phyloP scores from a whole-genome alignment of 2,113 vertebrate genomes.

The Engystomops pustulosus region DNA sequence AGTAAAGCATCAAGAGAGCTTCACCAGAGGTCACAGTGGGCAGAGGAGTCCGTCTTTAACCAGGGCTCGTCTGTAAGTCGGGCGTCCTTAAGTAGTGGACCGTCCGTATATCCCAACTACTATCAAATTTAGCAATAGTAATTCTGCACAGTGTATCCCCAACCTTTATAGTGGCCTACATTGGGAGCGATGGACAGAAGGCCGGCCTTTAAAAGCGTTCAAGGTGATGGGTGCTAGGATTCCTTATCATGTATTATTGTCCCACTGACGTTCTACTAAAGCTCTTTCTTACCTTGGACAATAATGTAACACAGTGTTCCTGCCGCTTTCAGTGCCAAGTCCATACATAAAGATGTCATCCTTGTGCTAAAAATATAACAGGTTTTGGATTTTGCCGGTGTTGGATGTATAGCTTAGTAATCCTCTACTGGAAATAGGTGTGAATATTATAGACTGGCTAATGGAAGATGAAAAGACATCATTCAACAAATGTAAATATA shows the following conservation, averaged over 20 bases:
- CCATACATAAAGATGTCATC: neutral
- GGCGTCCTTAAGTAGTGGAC: too few relatives aligned
- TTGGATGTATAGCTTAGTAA: neutral
- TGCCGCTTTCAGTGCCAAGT: neutral
- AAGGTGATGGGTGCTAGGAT: too few relatives aligned
- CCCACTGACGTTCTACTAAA: neutral
- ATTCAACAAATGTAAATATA: neutral
- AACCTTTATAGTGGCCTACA: too few relatives aligned
- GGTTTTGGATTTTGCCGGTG: neutral
- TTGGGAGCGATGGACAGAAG: too few relatives aligned
- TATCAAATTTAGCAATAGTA: too few relatives aligned
- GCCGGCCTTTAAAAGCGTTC: too few relatives aligned
- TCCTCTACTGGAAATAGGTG: neutral
- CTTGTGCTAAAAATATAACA: neutral
- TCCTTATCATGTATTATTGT: neutral
- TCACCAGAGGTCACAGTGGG: too few relatives aligned
- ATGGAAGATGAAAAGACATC: neutral
- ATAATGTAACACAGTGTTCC: neutral
- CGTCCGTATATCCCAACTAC: too few relatives aligned
- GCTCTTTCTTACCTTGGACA: neutral
- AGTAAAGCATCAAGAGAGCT: too few relatives aligned
- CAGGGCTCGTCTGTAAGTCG: too few relatives aligned
- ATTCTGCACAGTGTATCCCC: too few relatives aligned
- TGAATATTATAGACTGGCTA: neutral
- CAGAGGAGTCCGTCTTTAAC: too few relatives aligned